phyloP scores from a whole-genome alignment of 2,888 invertebrate species.

The Hyalella azteca region DNA sequence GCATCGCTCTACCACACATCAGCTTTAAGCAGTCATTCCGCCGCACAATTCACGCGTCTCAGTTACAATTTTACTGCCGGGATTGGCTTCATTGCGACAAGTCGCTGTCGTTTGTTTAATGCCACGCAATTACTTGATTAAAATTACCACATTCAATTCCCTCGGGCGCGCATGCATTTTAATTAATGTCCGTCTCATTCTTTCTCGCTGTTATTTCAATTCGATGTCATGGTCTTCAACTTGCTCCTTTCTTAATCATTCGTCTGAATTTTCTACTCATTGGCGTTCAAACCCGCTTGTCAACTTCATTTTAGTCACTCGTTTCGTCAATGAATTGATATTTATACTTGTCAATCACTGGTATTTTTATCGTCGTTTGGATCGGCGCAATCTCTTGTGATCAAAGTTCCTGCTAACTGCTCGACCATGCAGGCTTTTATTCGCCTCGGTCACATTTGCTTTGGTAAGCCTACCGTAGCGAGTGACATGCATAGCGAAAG shows the following conservation, averaged over 20 bases:
- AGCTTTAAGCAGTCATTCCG: slow-evolving; percentile 9
- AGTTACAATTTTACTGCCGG: slow-evolving; percentile 1
- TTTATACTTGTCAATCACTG: not conserved
- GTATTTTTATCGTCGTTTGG: not conserved
- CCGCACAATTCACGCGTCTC: slow-evolving; percentile 13
- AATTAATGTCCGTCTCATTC: not conserved
- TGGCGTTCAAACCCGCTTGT: not conserved
- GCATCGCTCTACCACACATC: not conserved
- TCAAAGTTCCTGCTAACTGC: not conserved
- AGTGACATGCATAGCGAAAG: too few species aligned
- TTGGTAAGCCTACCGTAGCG: too few species aligned
- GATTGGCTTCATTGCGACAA: slow-evolving; percentile 11
- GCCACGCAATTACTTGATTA: slow-evolving; percentile 11
- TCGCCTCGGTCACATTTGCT: too few species aligned
- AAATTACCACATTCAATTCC: slow-evolving; percentile 13
- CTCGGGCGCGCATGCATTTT: not conserved
- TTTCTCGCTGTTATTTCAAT: not conserved
- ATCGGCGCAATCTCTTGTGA: not conserved
- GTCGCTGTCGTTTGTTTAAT: not conserved
- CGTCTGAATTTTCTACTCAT: not conserved
- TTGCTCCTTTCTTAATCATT: not conserved
- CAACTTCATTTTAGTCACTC: not conserved
- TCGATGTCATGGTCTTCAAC: not conserved
- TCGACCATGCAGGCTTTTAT: too few species aligned
- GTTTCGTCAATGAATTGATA: not conserved